A percentile compares a stretch with the other conserved stretches of the same genome.
phyloP scores from a whole-genome alignment of 1,140 invertebrate genomes.

The Drosophila yakuba region DNA sequence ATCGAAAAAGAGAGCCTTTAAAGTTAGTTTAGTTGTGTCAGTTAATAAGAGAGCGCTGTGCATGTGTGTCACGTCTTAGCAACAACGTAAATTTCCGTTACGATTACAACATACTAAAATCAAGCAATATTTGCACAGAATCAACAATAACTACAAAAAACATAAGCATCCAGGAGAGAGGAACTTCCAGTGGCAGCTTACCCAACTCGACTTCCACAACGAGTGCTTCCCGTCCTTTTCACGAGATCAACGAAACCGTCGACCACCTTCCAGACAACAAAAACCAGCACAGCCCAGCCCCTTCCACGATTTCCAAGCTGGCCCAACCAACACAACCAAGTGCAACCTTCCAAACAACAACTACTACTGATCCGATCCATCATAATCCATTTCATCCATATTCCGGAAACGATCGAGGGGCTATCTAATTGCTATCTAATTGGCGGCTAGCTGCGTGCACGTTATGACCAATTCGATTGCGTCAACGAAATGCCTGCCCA shows the following conservation, averaged over 20 bases:
- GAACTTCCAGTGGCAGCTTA: no score
- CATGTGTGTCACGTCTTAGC: constrained; percentile 75
- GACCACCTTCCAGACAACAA: constrained; percentile 10
- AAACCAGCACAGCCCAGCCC: constrained; percentile 7
- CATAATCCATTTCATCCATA: background rate
- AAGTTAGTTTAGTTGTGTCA: constrained; percentile 22
- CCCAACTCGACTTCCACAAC: background rate
- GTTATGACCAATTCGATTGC: constrained; percentile 86
- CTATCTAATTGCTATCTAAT: constrained; percentile 39
- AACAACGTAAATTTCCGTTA: constrained; percentile 71
- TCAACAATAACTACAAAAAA: constrained; percentile 34
- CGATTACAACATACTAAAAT: constrained; percentile 79
- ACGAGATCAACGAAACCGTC: background rate
- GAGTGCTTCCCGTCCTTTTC: constrained; percentile 38
- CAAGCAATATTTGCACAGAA: constrained; percentile 68
- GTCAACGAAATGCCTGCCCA: constrained; percentile 94
- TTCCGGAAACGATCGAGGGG: constrained; percentile 9
- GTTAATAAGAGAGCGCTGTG: constrained; percentile 31
- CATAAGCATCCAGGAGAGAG: constrained; percentile 28
- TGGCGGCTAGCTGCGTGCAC: constrained; percentile 62
- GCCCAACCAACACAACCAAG: constrained; percentile 12
- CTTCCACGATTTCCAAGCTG: constrained; percentile 36
- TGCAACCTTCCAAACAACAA: background rate
- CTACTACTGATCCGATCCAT: background rate
- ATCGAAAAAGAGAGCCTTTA: constrained; percentile 21